These are phyloP conservation scores for Phoxinus dragarum DNA, from an alignment of 2,797 vertebrate species.

Conservation along the genomic window DNA sequence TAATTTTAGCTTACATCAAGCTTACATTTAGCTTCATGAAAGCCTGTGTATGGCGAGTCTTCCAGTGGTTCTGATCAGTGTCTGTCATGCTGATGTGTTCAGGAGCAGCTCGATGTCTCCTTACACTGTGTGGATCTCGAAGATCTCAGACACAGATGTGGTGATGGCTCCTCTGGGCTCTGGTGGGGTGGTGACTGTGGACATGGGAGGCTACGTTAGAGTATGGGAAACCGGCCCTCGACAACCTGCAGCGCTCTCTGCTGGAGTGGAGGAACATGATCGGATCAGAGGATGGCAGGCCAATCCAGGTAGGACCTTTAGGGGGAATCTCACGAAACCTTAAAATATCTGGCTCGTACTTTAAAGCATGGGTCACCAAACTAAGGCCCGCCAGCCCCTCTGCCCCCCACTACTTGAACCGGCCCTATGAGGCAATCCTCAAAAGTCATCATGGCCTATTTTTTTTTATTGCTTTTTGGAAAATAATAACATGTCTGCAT, in stretches of 20 bases:
- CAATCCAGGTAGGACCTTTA: slow-evolving; percentile 84
- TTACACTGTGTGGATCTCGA: slow-evolving; percentile 90
- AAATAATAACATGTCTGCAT: too few species aligned
- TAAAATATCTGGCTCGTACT: too few species aligned
- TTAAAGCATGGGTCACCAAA: too few species aligned
- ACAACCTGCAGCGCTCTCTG: slow-evolving; percentile 87
- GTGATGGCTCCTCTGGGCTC: slow-evolving; percentile 83
- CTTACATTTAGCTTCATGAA: not conserved
- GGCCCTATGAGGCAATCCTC: too few species aligned
- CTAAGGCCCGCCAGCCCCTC: too few species aligned
- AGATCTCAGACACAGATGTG: slow-evolving; percentile 88
- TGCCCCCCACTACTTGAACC: too few species aligned
- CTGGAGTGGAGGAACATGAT: slow-evolving; percentile 97
- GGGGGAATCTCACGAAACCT: not conserved
- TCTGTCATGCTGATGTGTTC: slow-evolving; percentile 33
- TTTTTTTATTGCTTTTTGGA: too few species aligned
- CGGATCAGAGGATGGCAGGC: slow-evolving; percentile 86
- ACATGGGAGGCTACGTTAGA: slow-evolving; percentile 90
- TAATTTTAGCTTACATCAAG: too few species aligned
- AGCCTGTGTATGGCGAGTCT: not conserved
- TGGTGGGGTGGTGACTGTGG: slow-evolving; percentile 87
- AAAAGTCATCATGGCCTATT: too few species aligned
- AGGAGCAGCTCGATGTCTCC: slow-evolving; percentile 87
- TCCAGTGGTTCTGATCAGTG: slow-evolving; percentile 2
- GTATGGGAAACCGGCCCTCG: slow-evolving; percentile 93